Evolutionary conservation across 2,113 vertebrate species (phyloP), one percentile per base, ranked within the genome.

Genomic region (Spheniscus mendiculus): DNA sequence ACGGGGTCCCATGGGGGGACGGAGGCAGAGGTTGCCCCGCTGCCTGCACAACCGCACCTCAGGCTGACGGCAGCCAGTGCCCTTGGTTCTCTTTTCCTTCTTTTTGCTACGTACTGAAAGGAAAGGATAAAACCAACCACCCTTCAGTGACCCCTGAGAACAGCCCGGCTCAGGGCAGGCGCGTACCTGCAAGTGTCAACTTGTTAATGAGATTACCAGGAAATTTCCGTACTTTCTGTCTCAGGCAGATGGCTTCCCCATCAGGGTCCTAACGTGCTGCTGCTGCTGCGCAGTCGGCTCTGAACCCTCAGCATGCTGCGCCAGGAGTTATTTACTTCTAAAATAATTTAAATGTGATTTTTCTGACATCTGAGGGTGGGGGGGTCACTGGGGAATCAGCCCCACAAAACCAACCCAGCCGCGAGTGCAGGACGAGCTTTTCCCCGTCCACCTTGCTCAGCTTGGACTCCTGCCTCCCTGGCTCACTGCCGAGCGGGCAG

Each of bases 181-280:
- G 38, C 9, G 3, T 6, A 1, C 93, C 86, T 32, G 32, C 42
- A 2, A 38, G 94, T 66, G 77, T 52, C 62, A 12, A 38, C 26
- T 73, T 12, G 65, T 63, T 90, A 65, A 89, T 53, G 83, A 92
- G 71, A 71, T 84, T 67, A 80, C 36, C 83, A 59, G 96, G 91
- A 88, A 49, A 2, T 16, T 63, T 74, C 40, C 15, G 5, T 7
- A 10, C 56, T 5, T 86, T 16, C 4, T 45, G 69, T 8, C 61
- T 0, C 11, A 8, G 44, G 70, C 97, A 98, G 98, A 97, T 95
- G 98, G 97, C 88, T 87, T 76, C 94, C 65, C 93, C 94, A 38
- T 50, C 55, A 9, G 94, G 65, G 83, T 29, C 90, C 95, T 42
- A 63, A 19, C 14, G 4, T 15, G 2, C 74, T 5, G 85, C 53